phyloP scores from a whole-genome alignment of 2,888 invertebrate species.

The Agriopis aurantiaria region DNA sequence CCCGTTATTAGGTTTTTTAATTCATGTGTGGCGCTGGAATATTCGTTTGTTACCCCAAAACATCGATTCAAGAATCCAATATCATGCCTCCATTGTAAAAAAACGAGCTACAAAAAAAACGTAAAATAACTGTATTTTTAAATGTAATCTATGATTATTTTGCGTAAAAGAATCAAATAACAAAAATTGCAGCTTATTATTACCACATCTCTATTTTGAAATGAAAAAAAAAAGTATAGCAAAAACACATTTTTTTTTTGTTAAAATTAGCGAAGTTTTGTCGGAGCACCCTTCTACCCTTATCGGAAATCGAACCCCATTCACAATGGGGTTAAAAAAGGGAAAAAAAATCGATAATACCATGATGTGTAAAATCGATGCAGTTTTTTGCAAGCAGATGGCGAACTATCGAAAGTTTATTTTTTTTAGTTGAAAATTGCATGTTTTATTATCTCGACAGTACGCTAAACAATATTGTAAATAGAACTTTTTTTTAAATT shows the following conservation, averaged over 20 bases:
- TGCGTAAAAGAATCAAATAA: not conserved
- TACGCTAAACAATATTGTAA: too few species aligned
- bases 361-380: not conserved
- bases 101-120: too few species aligned
- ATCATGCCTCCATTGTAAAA: too few species aligned
- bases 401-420: not conserved
- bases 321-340: constrained; percentile 46
- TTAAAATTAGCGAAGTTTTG: constrained; percentile 45
- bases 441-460: too few species aligned
- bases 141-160: too few species aligned
- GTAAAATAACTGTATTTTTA: too few species aligned
- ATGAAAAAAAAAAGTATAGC: not conserved
- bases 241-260: constrained; percentile 38
- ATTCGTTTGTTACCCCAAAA: too few species aligned
- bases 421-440: too few species aligned
- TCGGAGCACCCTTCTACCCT: constrained; percentile 40
- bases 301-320: constrained; percentile 38
- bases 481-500: too few species aligned
- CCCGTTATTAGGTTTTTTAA: too few species aligned
- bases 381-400: constrained; percentile 34
- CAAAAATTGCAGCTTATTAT: constrained; percentile 7
- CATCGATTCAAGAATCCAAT: too few species aligned
- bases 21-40: too few species aligned
- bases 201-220: constrained; percentile 7
- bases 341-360: not conserved